phyloP scores from a whole-genome alignment of 1,140 invertebrate species.

The Akabosia matsudoensis region DNA sequence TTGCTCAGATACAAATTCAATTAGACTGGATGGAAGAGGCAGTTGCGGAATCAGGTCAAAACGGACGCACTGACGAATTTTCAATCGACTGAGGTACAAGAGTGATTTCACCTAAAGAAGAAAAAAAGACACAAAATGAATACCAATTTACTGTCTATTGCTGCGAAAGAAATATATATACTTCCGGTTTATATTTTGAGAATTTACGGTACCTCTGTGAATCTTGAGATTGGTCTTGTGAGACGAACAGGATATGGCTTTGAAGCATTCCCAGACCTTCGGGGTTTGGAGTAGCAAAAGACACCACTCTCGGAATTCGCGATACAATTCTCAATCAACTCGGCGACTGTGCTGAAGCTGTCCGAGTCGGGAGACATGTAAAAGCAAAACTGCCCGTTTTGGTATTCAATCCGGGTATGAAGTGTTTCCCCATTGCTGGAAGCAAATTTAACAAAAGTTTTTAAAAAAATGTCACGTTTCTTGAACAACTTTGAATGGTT shows the following conservation, averaged over 20 bases:
- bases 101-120: constrained; percentile 62
- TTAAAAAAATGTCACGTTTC: not conserved
- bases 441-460: constrained; percentile 51
- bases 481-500: not conserved
- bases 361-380: constrained; percentile 61
- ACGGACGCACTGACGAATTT: constrained; percentile 68
- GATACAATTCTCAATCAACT: constrained; percentile 69
- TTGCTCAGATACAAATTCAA: constrained; percentile 38
- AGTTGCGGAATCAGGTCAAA: constrained; percentile 69
- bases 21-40: constrained; percentile 59
- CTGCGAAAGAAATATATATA: not conserved
- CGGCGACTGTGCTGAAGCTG: constrained; percentile 64
- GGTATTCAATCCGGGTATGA: constrained; percentile 68
- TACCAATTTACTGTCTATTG: not conserved
- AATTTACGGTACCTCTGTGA: constrained; percentile 53
- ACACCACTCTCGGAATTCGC: constrained; percentile 64
- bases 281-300: constrained; percentile 69
- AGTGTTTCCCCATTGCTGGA: constrained; percentile 69
- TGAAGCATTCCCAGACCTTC: constrained; percentile 59
- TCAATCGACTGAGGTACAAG: constrained; percentile 72
- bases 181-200: not conserved
- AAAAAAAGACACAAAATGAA: constrained; percentile 5
- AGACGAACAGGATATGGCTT: constrained; percentile 67
- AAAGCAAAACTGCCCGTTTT: constrained; percentile 64
- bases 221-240: constrained; percentile 73